phyloP scores from a whole-genome alignment of 2,888 invertebrate species.

The Globia sparganii region DNA sequence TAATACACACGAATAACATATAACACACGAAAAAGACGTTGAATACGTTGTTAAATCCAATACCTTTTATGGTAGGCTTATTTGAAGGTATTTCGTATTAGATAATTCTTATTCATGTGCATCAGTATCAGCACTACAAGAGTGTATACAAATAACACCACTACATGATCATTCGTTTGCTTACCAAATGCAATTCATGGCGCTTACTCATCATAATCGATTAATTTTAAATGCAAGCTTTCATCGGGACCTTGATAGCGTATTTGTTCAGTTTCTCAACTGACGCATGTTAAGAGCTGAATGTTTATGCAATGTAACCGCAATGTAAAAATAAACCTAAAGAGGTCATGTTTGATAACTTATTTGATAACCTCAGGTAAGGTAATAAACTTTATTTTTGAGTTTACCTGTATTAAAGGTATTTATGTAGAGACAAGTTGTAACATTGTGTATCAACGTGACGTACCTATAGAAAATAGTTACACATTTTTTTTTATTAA shows the following conservation, averaged over 20 bases:
- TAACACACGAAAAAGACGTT: not conserved
- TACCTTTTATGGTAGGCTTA: not conserved
- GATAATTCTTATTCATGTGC: not conserved
- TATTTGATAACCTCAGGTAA: constrained; percentile 48
- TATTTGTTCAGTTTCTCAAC: constrained; percentile 49
- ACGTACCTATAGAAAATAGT: not conserved
- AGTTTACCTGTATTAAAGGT: constrained; percentile 34
- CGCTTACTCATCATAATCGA: constrained; percentile 44
- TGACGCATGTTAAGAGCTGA: constrained; percentile 28
- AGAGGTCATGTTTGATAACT: constrained; percentile 57
- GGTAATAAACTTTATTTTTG: constrained; percentile 32
- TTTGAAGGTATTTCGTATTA: not conserved
- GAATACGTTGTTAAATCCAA: too few relatives aligned
- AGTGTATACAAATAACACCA: not conserved
- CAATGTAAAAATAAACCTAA: constrained; percentile 50
- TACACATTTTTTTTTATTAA: not conserved
- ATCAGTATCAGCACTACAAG: not conserved
- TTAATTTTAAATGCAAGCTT: constrained; percentile 45
- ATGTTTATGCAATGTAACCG: constrained; percentile 40
- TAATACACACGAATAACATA: too few relatives aligned
- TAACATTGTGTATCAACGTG: constrained; percentile 25
- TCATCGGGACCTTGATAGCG: constrained; percentile 48
- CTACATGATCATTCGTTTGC: constrained; percentile 17
- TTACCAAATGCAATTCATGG: constrained; percentile 24
- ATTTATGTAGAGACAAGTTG: constrained; percentile 33